phyloP scores from a whole-genome alignment of 30 jellyfish, hydroid and myxozoan genomes.

The Cassiopea andromeda region DNA sequence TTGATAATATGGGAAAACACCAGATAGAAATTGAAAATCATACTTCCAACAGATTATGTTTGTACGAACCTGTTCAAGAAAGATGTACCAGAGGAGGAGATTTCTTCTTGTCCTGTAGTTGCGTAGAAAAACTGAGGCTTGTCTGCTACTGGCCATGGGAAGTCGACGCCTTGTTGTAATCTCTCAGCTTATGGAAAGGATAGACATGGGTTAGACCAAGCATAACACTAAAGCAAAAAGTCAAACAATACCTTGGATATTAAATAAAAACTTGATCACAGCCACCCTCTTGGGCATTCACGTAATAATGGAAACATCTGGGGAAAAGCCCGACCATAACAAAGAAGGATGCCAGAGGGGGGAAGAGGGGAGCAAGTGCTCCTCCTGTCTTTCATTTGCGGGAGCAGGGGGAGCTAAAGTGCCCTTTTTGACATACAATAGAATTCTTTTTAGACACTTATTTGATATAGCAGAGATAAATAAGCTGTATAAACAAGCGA shows the following conservation, averaged over 20 bases:
- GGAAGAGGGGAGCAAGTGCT: too few species aligned
- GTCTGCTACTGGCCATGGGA: constrained; percentile 99
- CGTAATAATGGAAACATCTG: too few species aligned
- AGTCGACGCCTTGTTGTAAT: constrained; percentile 95
- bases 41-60: not conserved
- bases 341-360: too few species aligned
- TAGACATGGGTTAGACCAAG: not conserved
- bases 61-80: constrained; percentile 89
- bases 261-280: too few species aligned
- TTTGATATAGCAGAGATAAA: too few species aligned
- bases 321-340: too few species aligned
- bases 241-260: not conserved
- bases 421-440: too few species aligned
- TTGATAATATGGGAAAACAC: not conserved
- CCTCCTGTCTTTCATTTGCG: too few species aligned
- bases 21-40: not conserved
- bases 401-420: too few species aligned
- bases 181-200: constrained; percentile 81
- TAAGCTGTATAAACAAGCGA: too few species aligned
- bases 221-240: not conserved
- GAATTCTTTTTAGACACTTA: too few species aligned
- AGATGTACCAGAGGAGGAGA: constrained; percentile 99
- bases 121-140: constrained; percentile 99
- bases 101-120: constrained; percentile 99
- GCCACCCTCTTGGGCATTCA: too few species aligned